Evolutionary conservation across 1,140 invertebrate species (phyloP), one percentile per base, ranked within the genome.

Genomic region (Eulimnadia texana): DNA sequence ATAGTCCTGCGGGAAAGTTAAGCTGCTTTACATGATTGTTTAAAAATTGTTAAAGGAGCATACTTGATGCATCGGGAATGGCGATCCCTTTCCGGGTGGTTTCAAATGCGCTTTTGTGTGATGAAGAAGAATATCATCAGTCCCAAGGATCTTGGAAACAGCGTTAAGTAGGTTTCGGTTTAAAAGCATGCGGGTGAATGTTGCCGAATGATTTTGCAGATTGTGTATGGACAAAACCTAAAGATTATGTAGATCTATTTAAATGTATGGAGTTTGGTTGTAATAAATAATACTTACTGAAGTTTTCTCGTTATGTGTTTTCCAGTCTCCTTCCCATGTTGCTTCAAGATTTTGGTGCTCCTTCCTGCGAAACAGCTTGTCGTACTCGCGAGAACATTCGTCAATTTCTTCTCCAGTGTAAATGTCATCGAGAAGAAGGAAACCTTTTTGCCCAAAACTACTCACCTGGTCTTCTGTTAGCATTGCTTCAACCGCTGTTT

Each of bases 31-130:
- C 1, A 42, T 24, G 13, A 10, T 19, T 6, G 29, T 49, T 10
- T 11, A 22, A 33, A 2, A 49, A 24, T 50, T 23, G 3, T 50
- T 10, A 19, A 50, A 22, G 42, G 25, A 52, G n/a, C 16, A 42
- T 2, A 61, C 70, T 66, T 79, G 77, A 63, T 82, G 80, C 77
- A 82, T 81, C 1, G 80, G 74, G 66, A 81, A 83, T 0, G 79
- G 77, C 3, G 79, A 79, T 9, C 80, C 80, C n/a, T 77, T 79
- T 55, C 77, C 76, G 2, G 79, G 79, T 2, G 80, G 80, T 63
- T 83, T 83, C 2, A 76, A 68, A 58, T 83, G 80, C 0, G 80
- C 80, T 66, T 82, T 82, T 2, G 80, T 82, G 66, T 82, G 80
- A 66, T 82, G 80, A 1, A 83, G 69, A 3, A 79, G 63, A 57